Evolutionary conservation across 2,888 invertebrate species (phyloP), one percentile per base, ranked within the genome.

Genomic region (Drosophila borborema): DNA sequence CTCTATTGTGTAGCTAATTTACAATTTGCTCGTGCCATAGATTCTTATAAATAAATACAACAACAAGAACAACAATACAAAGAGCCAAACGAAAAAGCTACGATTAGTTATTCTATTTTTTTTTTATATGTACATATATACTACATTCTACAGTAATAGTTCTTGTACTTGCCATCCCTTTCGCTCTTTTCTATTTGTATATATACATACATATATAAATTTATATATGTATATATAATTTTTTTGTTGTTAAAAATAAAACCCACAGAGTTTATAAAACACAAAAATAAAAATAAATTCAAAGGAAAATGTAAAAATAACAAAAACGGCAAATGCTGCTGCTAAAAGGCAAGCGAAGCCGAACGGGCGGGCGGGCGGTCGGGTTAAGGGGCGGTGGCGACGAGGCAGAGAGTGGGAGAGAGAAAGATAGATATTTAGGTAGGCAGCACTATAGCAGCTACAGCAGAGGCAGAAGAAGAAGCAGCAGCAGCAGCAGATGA

Each of bases 231-330:
- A 3, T 62, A 64, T 70, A 49, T 10, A 23, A 20, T 49, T 18
- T 48, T 28, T 54, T 65, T 72, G 51, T 76, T 89, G 73, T 70
- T 90, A 86, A 86, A 86, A 86, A 86, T 86, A 86, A 81, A 89
- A 81, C 82, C 80, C 85, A 74, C 88, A 87, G 83, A 86, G 86
- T 89, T 86, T 86, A 86, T 89, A 86, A 90, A 88, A 77, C 81
- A 86, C 79, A 67, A 41, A 67, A 54, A 66, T 67, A 67, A 85
- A 86, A 90, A 86, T 86, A 86, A 90, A 86, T 88, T 90, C 86
- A 90, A 88, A 90, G 82, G 81, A 89, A 82, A 82, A 80, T 74
- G 75, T 80, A 81, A 86, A 81, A 89, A 89, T 87, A 80, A 82
- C 80, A 77, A 82, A 83, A 89, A 86, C 84, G 69, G 85, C 82